phyloP scores from a whole-genome alignment of 2,888 invertebrate genomes.

The Dryadula phaetusa region DNA sequence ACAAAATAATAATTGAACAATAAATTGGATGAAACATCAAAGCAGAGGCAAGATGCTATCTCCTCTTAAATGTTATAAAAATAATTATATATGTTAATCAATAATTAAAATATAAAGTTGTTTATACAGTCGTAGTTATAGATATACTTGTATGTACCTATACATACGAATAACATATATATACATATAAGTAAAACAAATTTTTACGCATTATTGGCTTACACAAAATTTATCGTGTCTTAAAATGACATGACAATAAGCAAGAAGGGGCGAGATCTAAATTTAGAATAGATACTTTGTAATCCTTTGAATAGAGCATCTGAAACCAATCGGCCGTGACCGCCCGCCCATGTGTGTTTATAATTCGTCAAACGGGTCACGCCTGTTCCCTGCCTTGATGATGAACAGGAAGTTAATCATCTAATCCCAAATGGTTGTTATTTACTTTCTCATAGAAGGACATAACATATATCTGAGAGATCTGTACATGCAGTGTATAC shows the following conservation, averaged over 20 bases:
- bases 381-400: conserved; percentile 52
- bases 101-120: no score
- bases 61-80: no score
- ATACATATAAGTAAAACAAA: no score
- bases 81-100: background rate
- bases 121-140: no score
- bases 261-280: background rate
- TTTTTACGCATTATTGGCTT: background rate
- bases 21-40: no score
- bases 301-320: conserved; percentile 33
- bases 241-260: background rate
- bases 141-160: no score
- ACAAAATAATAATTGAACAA: no score
- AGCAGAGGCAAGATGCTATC: no score
- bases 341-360: conserved; percentile 54
- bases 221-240: background rate
- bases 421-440: background rate
- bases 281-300: conserved; percentile 8
- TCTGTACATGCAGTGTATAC: no score
- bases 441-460: conserved; percentile 4
- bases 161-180: no score
- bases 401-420: conserved; percentile 14
- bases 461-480: background rate
- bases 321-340: conserved; percentile 42
- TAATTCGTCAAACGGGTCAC: conserved; percentile 61